Evolutionary conservation across 92 coral and sea anemone species (phyloP).

Genomic region (Bergia puertoricense): DNA sequence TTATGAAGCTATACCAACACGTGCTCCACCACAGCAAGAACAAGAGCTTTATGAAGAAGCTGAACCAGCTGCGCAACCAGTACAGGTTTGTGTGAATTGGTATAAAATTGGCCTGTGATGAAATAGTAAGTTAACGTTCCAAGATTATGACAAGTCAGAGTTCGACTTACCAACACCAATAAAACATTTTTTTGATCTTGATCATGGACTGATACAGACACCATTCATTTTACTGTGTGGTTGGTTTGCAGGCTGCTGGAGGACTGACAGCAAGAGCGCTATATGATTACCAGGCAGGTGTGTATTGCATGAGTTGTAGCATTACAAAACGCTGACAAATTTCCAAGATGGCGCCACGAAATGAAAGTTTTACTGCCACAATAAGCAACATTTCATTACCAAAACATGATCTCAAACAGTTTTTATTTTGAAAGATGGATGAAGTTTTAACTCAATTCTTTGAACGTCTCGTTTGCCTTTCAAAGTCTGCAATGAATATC

Average conservation of each 20-base stretch:
- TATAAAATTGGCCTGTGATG: too few species aligned
- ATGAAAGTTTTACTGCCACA: not conserved
- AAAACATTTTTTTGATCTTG: too few species aligned
- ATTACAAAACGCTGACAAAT: not conserved
- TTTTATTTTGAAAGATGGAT: too few species aligned
- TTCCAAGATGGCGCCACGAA: not conserved
- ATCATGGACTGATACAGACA: not conserved
- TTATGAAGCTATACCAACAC: constrained; percentile 25
- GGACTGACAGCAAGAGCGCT: constrained; percentile 73
- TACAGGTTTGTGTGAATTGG: not conserved
- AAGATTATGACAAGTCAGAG: too few species aligned
- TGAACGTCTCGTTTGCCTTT: too few species aligned
- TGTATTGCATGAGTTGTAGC: not conserved
- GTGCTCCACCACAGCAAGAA: constrained; percentile 40
- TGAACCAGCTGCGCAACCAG: constrained; percentile 12
- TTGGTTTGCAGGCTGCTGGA: constrained; percentile 42
- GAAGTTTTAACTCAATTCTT: too few species aligned
- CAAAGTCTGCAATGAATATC: too few species aligned
- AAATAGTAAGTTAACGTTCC: too few species aligned
- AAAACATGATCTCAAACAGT: too few species aligned
- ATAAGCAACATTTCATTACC: not conserved
- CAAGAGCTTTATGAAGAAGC: constrained; percentile 62
- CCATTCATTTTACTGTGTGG: not conserved
- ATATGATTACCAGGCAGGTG: constrained; percentile 88
- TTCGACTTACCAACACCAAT: too few species aligned